phyloP scores from a whole-genome alignment of 2,113 vertebrate species.

The Poeciliopsis occidentalis region DNA sequence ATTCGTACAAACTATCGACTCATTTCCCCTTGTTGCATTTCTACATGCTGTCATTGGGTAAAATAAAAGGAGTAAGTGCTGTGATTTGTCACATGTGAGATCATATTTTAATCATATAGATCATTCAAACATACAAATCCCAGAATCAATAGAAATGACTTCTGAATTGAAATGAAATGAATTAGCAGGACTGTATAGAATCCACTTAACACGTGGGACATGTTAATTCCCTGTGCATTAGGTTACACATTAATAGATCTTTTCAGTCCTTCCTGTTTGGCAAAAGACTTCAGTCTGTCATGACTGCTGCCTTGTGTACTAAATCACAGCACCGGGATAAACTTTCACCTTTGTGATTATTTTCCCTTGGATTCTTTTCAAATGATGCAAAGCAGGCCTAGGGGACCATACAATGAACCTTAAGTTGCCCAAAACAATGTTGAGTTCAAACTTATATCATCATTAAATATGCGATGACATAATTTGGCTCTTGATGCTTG shows the following conservation, averaged over 20 bases:
- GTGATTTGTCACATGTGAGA: too few species aligned
- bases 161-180: not conserved
- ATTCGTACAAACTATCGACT: too few species aligned
- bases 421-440: conserved; percentile 29
- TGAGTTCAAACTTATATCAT: conserved; percentile 42
- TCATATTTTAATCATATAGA: too few species aligned
- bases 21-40: too few species aligned
- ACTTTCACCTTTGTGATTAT: conserved; percentile 18
- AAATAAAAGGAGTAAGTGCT: too few species aligned
- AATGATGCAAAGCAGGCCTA: conserved; percentile 57
- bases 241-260: conserved; percentile 29
- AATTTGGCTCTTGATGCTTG: not conserved
- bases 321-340: conserved; percentile 50
- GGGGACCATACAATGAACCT: conserved; percentile 50
- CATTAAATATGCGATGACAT: conserved; percentile 1
- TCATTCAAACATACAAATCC: too few species aligned
- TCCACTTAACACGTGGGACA: conserved; percentile 7
- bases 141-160: too few species aligned
- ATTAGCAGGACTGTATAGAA: not conserved
- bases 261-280: conserved; percentile 29
- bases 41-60: too few species aligned
- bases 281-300: conserved; percentile 35
- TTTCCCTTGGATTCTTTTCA: conserved; percentile 68
- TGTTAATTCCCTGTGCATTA: conserved; percentile 26
- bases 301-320: conserved; percentile 39